Evolutionary conservation across 2,888 invertebrate genomes (phyloP).

Genomic region (Nomada hirtipes): DNA sequence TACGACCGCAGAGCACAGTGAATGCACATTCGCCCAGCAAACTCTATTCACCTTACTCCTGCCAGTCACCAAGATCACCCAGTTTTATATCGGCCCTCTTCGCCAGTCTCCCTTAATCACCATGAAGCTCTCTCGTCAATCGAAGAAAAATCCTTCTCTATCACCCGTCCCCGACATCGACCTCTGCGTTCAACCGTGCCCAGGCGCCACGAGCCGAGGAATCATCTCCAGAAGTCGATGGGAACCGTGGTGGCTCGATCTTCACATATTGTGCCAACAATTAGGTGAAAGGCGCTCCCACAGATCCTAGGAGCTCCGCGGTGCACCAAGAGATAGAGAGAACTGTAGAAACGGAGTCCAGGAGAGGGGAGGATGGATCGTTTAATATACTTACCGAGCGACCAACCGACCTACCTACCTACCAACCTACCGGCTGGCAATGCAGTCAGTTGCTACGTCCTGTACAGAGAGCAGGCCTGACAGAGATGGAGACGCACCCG

Average conservation of each 20-base stretch:
- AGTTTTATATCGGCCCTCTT: not conserved
- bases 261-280: constrained; percentile 84
- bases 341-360: constrained; percentile 25
- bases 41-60: too few species aligned
- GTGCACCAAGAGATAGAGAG: constrained; percentile 35
- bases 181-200: constrained; percentile 52
- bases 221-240: constrained; percentile 79
- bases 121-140: not conserved
- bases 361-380: constrained; percentile 71
- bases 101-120: constrained; percentile 25
- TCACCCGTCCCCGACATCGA: constrained; percentile 51
- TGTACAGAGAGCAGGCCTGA: constrained; percentile 59
- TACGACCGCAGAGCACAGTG: too few species aligned
- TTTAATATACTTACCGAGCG: constrained; percentile 79
- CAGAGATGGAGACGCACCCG: constrained; percentile 66
- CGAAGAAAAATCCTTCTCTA: constrained; percentile 6
- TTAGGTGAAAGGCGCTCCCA: constrained; percentile 84
- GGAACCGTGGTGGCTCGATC: constrained; percentile 82
- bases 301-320: constrained; percentile 68
- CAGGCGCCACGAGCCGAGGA: constrained; percentile 66
- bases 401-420: constrained; percentile 74
- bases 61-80: too few species aligned
- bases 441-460: constrained; percentile 67
- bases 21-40: not conserved
- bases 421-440: constrained; percentile 71